Conservation (phyloP, 2,888 invertebrate genomes). For the Tanypteryx hageni region DNA sequence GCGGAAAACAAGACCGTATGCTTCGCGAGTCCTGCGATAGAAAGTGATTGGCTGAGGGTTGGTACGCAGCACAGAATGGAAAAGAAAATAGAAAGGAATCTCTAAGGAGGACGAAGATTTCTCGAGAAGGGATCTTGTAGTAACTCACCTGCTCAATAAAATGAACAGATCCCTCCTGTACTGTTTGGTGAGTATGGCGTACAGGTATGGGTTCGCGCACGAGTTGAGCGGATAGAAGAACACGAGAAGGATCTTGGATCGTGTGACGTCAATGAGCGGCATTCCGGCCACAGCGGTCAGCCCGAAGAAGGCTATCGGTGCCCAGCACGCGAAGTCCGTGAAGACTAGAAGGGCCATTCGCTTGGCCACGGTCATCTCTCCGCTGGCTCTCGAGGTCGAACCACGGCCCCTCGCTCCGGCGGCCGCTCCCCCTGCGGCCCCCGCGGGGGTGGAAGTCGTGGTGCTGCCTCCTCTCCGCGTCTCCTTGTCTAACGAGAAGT, state of each 20-base stretch:
- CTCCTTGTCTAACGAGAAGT: constrained; percentile 86
- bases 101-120: background rate
- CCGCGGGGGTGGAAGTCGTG: constrained; percentile 67
- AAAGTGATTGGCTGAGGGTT: no score
- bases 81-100: background rate
- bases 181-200: constrained; percentile 92
- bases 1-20: background rate
- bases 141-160: constrained; percentile 81
- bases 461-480: constrained; percentile 75
- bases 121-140: background rate
- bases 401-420: constrained; percentile 71
- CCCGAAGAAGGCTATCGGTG: constrained; percentile 93
- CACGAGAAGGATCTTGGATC: constrained; percentile 88
- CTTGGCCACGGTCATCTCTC: constrained; percentile 87
- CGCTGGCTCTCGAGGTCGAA: constrained; percentile 72
- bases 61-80: background rate
- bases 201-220: constrained; percentile 94
- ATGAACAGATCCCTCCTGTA: constrained; percentile 86
- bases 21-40: background rate
- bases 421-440: constrained; percentile 72
- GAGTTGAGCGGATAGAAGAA: constrained; percentile 95
- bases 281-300: constrained; percentile 90
- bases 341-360: constrained; percentile 94
- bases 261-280: constrained; percentile 89
- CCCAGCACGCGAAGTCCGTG: constrained; percentile 90